phyloP scores from a whole-genome alignment of 2,113 vertebrate species.

The Cepphus grylle region DNA sequence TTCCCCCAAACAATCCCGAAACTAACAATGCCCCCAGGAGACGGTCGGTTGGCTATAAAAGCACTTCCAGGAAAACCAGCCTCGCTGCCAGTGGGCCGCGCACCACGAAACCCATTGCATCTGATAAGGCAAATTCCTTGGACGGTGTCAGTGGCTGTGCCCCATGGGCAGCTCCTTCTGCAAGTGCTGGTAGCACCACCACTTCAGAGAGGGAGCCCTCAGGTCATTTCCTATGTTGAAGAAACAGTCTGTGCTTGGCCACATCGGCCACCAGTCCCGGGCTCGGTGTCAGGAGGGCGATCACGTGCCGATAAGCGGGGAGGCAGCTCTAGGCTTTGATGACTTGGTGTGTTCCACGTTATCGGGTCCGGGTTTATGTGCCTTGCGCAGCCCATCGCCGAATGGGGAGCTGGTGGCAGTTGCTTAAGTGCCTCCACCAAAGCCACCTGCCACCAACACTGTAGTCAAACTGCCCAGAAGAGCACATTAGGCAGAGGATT shows the following conservation, averaged over 20 bases:
- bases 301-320: fast-evolving
- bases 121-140: not conserved
- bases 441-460: not conserved
- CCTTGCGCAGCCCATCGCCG: fast-evolving
- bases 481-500: slow-evolving; percentile 27
- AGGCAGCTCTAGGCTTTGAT: not conserved
- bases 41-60: fast-evolving
- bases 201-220: not conserved
- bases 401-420: not conserved
- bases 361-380: fast-evolving
- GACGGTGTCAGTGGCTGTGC: not conserved
- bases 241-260: not conserved
- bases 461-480: slow-evolving; percentile 19
- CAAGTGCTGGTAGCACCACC: not conserved
- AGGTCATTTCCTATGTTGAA: not conserved
- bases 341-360: not conserved
- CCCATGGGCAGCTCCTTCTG: not conserved
- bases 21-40: not conserved
- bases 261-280: fast-evolving
- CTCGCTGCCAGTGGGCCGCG: not conserved
- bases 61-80: not conserved
- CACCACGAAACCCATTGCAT: not conserved
- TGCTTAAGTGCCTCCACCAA: not conserved
- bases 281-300: fast-evolving
- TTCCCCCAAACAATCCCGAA: not conserved